Conservation (phyloP, 2,113 vertebrate genomes). For the Indicator indicator region DNA sequence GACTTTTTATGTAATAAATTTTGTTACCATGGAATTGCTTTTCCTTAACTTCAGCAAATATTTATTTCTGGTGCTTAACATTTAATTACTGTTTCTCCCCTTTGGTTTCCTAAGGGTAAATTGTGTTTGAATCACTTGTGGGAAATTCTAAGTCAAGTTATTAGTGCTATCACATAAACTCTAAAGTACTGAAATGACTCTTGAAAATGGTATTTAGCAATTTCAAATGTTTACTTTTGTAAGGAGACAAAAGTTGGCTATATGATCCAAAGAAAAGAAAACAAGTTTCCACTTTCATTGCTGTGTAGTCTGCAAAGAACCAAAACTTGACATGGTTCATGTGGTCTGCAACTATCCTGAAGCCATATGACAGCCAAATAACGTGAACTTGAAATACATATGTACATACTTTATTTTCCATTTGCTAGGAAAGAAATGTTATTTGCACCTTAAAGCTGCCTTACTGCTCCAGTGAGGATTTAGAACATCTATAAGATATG, state of each 20-base stretch:
- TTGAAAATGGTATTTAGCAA: background rate
- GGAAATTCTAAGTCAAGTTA: background rate
- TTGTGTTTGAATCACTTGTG: background rate
- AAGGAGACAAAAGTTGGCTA: background rate
- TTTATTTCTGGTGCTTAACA: slow-evolving; percentile 12
- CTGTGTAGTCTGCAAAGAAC: background rate
- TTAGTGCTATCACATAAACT: background rate
- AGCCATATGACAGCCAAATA: slow-evolving; percentile 4
- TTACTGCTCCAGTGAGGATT: background rate
- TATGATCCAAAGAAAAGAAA: background rate
- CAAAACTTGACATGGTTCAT: background rate
- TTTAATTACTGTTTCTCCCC: background rate
- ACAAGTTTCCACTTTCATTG: background rate
- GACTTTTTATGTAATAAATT: background rate
- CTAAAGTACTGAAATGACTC: background rate
- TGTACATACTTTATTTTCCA: slow-evolving; percentile 2
- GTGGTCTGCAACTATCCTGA: slow-evolving; percentile 7
- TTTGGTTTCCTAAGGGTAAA: background rate
- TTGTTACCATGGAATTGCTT: background rate
- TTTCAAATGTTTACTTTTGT: background rate
- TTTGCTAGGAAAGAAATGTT: slow-evolving; percentile 18
- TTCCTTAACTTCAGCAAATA: slow-evolving; percentile 26
- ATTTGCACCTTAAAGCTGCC: slow-evolving; percentile 23
- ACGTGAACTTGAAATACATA: background rate
- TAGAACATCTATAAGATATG: slow-evolving; percentile 10